Conservation (phyloP, 1,140 invertebrate genomes). For the Calliopsis andreniformis region DNA sequence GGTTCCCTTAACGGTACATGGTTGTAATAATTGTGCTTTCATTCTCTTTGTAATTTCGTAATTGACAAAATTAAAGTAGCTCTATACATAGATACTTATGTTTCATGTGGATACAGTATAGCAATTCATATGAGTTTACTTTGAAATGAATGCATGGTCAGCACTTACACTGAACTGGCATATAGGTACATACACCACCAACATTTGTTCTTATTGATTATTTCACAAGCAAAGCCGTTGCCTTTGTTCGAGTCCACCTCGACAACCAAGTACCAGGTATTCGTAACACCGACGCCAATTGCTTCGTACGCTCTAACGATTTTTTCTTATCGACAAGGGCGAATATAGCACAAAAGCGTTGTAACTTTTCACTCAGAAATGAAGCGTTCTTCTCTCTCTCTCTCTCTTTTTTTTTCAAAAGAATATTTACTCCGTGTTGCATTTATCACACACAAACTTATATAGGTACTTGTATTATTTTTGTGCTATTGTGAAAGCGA, state of each 20-base stretch:
- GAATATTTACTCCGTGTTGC: no score
- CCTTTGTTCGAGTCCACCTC: slow-evolving; percentile 26
- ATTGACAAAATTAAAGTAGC: slow-evolving; percentile 3
- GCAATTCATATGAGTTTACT: no score
- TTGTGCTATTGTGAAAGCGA: neutral
- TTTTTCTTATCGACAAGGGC: slow-evolving; percentile 26
- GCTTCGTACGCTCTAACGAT: slow-evolving; percentile 4
- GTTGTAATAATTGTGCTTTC: slow-evolving; percentile 30
- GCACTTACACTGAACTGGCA: neutral
- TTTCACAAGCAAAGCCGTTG: slow-evolving; percentile 34
- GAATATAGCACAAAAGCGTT: neutral
- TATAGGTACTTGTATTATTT: no score
- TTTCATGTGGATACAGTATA: no score
- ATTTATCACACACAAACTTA: no score
- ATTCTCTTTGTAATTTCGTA: slow-evolving; percentile 25
- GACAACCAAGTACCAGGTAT: slow-evolving; percentile 9
- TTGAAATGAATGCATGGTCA: neutral
- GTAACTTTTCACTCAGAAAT: neutral
- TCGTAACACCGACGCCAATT: slow-evolving; percentile 11
- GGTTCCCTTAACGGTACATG: slow-evolving; percentile 59
- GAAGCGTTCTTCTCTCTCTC: neutral
- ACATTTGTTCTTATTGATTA: slow-evolving; percentile 55
- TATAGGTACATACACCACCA: neutral
- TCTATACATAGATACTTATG: no score
- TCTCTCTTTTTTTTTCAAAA: neutral